Conservation (phyloP, 2,113 vertebrate species). For the Sardina pilchardus region DNA sequence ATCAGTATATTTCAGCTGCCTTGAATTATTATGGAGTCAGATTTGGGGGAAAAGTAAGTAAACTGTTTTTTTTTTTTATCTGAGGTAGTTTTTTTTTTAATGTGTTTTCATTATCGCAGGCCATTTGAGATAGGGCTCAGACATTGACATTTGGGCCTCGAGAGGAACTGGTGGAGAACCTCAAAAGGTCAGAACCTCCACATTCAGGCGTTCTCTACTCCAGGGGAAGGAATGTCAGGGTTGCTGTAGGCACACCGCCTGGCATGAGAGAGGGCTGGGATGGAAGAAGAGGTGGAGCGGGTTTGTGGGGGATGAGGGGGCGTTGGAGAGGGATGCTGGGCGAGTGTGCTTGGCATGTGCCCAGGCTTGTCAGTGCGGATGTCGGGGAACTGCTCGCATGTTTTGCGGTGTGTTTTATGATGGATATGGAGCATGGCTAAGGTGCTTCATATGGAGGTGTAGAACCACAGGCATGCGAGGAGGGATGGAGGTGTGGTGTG, state of each 20-base stretch:
- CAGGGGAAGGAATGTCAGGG: not conserved
- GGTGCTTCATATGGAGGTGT: constrained; percentile 10
- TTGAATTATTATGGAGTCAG: not conserved
- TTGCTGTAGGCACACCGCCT: not conserved
- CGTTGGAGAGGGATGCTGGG: not conserved
- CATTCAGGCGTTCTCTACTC: not conserved
- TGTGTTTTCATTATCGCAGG: not conserved
- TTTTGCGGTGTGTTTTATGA: constrained; percentile 10
- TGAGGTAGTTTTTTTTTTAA: not conserved
- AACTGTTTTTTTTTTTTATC: not conserved
- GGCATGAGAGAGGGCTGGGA: not conserved
- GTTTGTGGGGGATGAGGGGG: not conserved
- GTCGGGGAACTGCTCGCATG: not conserved
- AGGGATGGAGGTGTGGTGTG: not conserved
- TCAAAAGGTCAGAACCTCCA: not conserved
- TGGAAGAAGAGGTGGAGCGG: not conserved
- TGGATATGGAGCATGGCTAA: constrained; percentile 33
- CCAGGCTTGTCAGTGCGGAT: constrained; percentile 16
- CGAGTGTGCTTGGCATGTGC: not conserved
- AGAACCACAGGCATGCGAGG: not conserved
- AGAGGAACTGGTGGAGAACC: not conserved
- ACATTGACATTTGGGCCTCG: not conserved
- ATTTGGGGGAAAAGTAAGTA: not conserved
- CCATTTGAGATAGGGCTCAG: not conserved
- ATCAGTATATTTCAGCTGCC: too few relatives aligned